A percentile compares a stretch with the other conserved stretches of the same genome.
These are phyloP conservation scores for Pterocles gutturalis DNA, from an alignment of 2,113 vertebrate genomes.

Conservation along the genomic window DNA sequence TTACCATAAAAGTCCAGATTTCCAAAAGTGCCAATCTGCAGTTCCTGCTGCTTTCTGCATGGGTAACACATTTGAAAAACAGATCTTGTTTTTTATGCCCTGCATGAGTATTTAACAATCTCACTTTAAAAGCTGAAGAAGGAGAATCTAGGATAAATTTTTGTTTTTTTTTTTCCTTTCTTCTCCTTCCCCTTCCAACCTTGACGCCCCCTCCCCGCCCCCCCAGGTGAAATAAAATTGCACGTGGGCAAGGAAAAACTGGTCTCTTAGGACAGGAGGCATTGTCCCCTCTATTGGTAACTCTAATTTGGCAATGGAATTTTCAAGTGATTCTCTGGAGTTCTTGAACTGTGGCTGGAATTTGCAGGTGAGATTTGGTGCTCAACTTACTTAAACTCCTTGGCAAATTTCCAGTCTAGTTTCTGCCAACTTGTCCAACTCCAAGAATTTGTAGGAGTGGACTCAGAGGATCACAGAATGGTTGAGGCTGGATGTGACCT, in stretches of 20 bases:
- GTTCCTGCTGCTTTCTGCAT: background rate
- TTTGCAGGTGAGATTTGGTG: background rate
- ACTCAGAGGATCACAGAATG: background rate
- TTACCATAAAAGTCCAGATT: background rate
- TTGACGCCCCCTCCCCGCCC: no score
- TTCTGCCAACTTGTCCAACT: background rate
- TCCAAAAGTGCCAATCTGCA: background rate
- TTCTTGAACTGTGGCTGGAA: background rate
- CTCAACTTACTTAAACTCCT: background rate
- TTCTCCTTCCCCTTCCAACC: no score
- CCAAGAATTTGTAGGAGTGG: background rate
- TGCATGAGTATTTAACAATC: background rate
- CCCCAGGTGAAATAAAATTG: background rate
- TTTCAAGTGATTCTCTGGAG: background rate
- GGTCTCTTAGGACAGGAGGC: fast-evolving
- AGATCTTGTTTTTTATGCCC: background rate
- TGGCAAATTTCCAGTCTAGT: background rate
- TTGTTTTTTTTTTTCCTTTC: no score
- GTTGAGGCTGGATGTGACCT: background rate
- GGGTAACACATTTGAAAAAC: background rate
- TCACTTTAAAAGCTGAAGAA: background rate
- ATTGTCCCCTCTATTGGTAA: background rate
- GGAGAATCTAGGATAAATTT: background rate
- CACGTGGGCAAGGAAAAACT: background rate
- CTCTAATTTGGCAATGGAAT: background rate